phyloP scores from a whole-genome alignment of 2,888 invertebrate genomes.

The Thelaira solivaga region DNA sequence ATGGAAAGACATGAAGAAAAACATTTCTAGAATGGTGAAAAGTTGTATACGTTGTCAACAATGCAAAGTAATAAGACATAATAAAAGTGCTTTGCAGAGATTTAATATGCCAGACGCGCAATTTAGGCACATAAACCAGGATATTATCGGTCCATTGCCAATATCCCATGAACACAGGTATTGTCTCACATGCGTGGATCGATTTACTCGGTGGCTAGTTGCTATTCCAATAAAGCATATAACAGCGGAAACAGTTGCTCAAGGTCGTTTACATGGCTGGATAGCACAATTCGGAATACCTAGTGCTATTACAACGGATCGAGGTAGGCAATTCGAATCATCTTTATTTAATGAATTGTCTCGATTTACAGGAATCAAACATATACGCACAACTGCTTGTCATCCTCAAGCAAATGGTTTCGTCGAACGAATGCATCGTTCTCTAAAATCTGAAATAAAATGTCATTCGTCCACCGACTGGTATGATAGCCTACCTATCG shows the following conservation, averaged over 20 bases:
- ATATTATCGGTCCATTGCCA: slow-evolving; percentile 63
- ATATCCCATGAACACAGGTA: slow-evolving; percentile 27
- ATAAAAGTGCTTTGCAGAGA: background rate
- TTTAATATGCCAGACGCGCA: slow-evolving; percentile 10
- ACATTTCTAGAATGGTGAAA: background rate
- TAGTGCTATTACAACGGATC: background rate
- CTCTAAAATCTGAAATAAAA: background rate
- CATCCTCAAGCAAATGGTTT: background rate
- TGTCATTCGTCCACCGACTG: background rate
- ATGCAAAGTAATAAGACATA: slow-evolving; percentile 21
- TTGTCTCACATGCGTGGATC: slow-evolving; percentile 23
- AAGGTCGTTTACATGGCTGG: slow-evolving; percentile 67
- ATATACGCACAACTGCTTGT: background rate
- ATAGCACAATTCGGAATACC: slow-evolving; percentile 63
- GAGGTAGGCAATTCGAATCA: background rate
- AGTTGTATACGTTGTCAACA: slow-evolving; percentile 38
- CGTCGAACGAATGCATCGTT: background rate
- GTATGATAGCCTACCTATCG: background rate
- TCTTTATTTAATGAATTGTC: background rate
- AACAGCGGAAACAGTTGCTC: slow-evolving; percentile 63
- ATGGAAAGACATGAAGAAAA: slow-evolving; percentile 45
- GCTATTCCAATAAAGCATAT: slow-evolving; percentile 32
- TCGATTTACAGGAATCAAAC: background rate
- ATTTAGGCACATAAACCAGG: slow-evolving; percentile 63
- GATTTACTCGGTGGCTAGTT: slow-evolving; percentile 44